Conservation (phyloP, 2,888 invertebrate species). For the Caenorhabditis sulstoni region DNA sequence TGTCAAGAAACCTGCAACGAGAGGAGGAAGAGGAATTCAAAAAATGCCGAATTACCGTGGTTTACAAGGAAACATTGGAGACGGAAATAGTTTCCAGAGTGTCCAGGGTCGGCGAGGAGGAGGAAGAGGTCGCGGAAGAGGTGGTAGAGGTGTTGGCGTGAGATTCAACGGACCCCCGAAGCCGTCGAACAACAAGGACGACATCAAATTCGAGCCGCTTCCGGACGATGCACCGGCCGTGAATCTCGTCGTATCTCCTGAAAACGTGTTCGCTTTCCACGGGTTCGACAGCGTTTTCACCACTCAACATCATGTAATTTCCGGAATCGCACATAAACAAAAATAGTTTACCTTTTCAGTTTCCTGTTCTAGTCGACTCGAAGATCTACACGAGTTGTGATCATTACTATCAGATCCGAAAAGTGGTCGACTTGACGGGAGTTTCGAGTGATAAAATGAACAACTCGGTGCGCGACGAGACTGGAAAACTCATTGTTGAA, state of each 20-base stretch:
- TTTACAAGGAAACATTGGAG: conserved; percentile 21
- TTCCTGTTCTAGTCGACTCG: conserved; percentile 66
- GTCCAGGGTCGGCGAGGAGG: conserved; percentile 1
- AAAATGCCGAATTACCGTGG: conserved; percentile 38
- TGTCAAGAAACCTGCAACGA: conserved; percentile 12
- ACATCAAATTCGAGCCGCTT: conserved; percentile 34
- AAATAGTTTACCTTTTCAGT: conserved; percentile 37
- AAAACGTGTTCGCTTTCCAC: conserved; percentile 65
- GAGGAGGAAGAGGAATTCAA: conserved; percentile 19
- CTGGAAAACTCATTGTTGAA: conserved; percentile 39
- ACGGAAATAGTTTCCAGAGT: conserved; percentile 5
- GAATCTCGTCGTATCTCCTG: conserved; percentile 42
- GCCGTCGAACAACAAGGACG: conserved; percentile 50
- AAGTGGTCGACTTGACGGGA: conserved; percentile 62
- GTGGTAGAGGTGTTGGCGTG: conserved; percentile 24
- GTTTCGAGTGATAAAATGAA: conserved; percentile 44
- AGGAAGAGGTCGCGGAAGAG: conserved; percentile 10
- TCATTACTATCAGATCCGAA: conserved; percentile 70
- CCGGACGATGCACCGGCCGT: conserved; percentile 42
- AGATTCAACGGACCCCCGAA: conserved; percentile 11
- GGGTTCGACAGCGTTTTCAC: conserved; percentile 68
- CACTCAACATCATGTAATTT: conserved; percentile 64
- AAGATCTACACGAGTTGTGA: conserved; percentile 67
- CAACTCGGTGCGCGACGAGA: conserved; percentile 53
- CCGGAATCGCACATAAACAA: too few species aligned